Base-by-base conservation (phyloP, 2,888 invertebrate species). In the Agrotis segetum region DNA sequence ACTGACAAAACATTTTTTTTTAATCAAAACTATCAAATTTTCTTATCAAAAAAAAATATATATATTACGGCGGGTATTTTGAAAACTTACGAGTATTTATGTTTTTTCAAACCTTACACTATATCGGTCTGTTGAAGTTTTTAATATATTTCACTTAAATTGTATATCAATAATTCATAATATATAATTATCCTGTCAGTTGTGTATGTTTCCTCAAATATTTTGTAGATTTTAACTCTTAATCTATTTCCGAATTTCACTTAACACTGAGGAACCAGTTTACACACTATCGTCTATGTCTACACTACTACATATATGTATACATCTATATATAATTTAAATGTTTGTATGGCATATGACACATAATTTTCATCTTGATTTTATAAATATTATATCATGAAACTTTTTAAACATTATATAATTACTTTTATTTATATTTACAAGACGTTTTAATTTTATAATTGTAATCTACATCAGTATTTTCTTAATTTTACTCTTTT, bases 201-300 rank as follows among this genome's bases (percentile, higher is more conserved):
- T 71, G 40, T 68, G 65, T 77, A 71, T 67, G 75, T 79, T 79
- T 78, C 62, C 80, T 77, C 80, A 75, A 67, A 73, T 62, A 62
- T 62, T 82, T 84, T 74, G 68, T 71, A 59, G 49, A 56, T 78
- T 71, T 73, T 73, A 76, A 71, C 55, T 77, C 24, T 74, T 71
- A 75, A 71, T 59, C 69, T 71, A 83, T 83, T 81, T 83, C 82
- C 85, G 87, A 89, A 89, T 90, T 89, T 88, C 88, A 85, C 87
- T 80, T 74, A 82, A 85, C 84, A 86, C 78, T 59, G 79, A 81
- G 83, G 85, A 87, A 87, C 87, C 89, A 89, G 86, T 89, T 88
- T 85, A 85, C 84, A 90, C 82, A 85, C 85, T 83, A 81, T 78
- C 81, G 78, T 69, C 80, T 82, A 84, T 82, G 56, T 83, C 84